Percentiles rank a stretch among this genome's conserved stretches.
These are phyloP conservation scores for Maconellicoccus hirsutus DNA, from an alignment of 1,140 invertebrate species.

Conservation along the genomic window DNA sequence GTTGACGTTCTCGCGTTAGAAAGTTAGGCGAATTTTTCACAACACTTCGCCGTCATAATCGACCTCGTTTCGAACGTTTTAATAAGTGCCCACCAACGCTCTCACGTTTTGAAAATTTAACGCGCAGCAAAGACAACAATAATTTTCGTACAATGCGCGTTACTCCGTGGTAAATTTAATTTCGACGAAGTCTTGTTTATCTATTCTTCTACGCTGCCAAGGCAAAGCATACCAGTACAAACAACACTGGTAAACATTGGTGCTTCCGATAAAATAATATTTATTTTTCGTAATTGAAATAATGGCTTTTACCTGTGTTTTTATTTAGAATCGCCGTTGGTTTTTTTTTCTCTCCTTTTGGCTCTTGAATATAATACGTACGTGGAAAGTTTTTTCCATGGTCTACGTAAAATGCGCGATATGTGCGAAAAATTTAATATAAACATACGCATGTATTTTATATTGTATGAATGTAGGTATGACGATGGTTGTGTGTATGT, in stretches of 20 bases:
- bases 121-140: background rate
- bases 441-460: too few relatives aligned
- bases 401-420: too few relatives aligned
- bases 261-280: background rate
- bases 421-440: too few relatives aligned
- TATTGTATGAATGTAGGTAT: too few relatives aligned
- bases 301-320: background rate
- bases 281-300: constrained; percentile 10
- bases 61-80: too few relatives aligned
- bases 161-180: constrained; percentile 1
- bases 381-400: background rate
- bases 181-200: constrained; percentile 2
- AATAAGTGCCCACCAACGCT: too few relatives aligned
- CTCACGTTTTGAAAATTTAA: too few relatives aligned
- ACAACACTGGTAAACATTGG: background rate
- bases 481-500: too few relatives aligned
- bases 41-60: too few relatives aligned
- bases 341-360: background rate
- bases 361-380: too few relatives aligned
- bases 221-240: background rate
- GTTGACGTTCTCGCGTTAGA: too few relatives aligned
- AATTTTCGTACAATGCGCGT: background rate
- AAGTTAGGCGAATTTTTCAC: too few relatives aligned
- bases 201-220: background rate
- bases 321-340: background rate